phyloP scores from a whole-genome alignment of 2,797 vertebrate species.

The Pangasius djambal region DNA sequence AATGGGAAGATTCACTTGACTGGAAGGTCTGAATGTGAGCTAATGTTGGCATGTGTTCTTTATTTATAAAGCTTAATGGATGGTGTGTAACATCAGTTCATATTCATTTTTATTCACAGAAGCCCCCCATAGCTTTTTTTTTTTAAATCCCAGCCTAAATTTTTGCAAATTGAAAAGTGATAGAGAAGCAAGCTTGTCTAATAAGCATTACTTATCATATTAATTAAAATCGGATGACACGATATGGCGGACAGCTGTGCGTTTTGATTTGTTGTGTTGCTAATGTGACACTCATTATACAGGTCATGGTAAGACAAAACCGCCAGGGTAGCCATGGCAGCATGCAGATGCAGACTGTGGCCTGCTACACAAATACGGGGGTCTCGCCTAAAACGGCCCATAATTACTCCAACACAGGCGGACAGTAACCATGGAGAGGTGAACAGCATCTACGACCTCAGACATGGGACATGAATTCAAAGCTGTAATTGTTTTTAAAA shows the following conservation, averaged over 20 bases:
- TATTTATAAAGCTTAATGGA: constrained; percentile 64
- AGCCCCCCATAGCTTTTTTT: constrained; percentile 54
- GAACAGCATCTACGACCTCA: constrained; percentile 57
- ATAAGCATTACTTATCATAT: constrained; percentile 99
- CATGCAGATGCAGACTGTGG: constrained; percentile 78
- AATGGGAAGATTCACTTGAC: constrained; percentile 57
- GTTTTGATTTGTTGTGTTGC: constrained; percentile 99
- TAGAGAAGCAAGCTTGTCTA: constrained; percentile 86
- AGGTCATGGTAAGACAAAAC: constrained; percentile 99
- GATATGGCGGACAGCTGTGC: constrained; percentile 96
- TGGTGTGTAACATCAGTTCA: constrained; percentile 59
- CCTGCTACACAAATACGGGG: constrained; percentile 78
- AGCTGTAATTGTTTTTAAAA: constrained; percentile 62
- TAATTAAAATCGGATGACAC: constrained; percentile 98
- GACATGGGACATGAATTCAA: constrained; percentile 57
- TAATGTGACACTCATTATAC: constrained; percentile 99
- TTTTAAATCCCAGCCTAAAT: constrained; percentile 68
- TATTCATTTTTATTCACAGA: constrained; percentile 57
- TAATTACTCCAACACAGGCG: constrained; percentile 70
- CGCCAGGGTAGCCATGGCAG: constrained; percentile 86
- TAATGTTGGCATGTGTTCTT: constrained; percentile 47
- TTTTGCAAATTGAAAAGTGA: constrained; percentile 80
- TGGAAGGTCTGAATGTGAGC: constrained; percentile 54
- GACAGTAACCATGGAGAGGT: constrained; percentile 64
- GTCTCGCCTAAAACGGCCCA: constrained; percentile 75